Percentiles rank a stretch among this genome's conserved stretches.
These are phyloP conservation scores for Chlamydotis undulata DNA, from an alignment of 2,113 vertebrate genomes.

Conservation along the genomic window DNA sequence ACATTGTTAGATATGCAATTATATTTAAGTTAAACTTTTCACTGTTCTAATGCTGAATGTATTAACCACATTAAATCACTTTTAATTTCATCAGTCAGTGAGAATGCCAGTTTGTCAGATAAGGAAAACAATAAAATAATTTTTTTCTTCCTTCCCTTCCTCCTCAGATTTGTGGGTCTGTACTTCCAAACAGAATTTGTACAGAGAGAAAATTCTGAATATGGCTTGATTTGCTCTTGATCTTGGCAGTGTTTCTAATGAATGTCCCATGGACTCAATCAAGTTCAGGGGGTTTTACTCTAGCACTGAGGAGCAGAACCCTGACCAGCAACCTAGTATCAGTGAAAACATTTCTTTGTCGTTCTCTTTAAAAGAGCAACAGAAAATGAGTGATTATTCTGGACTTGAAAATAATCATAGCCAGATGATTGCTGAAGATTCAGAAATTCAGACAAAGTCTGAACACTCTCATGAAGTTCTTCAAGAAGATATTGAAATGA, in stretches of 20 bases:
- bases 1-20: background rate
- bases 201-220: background rate
- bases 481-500: slow-evolving; percentile 90
- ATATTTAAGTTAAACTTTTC: background rate
- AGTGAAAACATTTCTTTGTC: slow-evolving; percentile 22
- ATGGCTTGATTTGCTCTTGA: slow-evolving; percentile 42
- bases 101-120: background rate
- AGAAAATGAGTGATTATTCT: slow-evolving; percentile 77
- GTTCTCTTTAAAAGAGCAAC: slow-evolving; percentile 57
- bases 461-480: slow-evolving; percentile 53
- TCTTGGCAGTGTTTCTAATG: slow-evolving; percentile 61
- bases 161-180: slow-evolving; percentile 42
- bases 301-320: slow-evolving; percentile 68
- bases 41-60: background rate
- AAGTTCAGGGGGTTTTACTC: slow-evolving; percentile 63
- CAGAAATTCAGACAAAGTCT: slow-evolving; percentile 74
- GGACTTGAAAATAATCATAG: slow-evolving; percentile 61
- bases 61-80: background rate
- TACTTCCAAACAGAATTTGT: background rate
- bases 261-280: slow-evolving; percentile 44
- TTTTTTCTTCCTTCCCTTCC: background rate
- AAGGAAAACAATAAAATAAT: background rate
- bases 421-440: slow-evolving; percentile 75
- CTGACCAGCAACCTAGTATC: slow-evolving; percentile 11
- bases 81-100: background rate